Conservation (phyloP, 2,113 vertebrate genomes). For the Leptocoma aspasia region DNA sequence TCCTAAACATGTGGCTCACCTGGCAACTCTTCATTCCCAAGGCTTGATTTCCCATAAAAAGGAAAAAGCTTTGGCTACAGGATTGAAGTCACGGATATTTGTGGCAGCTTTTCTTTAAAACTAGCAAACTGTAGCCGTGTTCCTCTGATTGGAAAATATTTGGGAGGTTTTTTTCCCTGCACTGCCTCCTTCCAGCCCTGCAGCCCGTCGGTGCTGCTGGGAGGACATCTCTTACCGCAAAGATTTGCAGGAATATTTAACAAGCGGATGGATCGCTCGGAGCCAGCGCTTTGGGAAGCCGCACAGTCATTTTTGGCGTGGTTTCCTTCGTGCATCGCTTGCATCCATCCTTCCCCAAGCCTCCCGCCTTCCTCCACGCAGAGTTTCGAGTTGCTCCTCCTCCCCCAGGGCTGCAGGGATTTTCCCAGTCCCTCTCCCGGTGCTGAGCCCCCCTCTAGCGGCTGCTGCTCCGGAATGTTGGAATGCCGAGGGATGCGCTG, state of each 20-base stretch:
- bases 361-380: neutral
- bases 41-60: neutral
- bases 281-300: neutral
- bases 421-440: neutral
- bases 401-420: neutral
- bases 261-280: rapidly evolving
- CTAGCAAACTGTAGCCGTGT: neutral
- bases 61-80: neutral
- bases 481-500: neutral
- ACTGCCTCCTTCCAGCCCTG: neutral
- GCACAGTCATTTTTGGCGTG: rapidly evolving
- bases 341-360: neutral
- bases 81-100: rapidly evolving
- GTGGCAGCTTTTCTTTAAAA: neutral
- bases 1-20: neutral
- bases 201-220: neutral
- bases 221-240: neutral
- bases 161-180: rapidly evolving
- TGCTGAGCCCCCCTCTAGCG: constrained; percentile 10
- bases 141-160: neutral
- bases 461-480: neutral
- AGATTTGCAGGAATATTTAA: neutral
- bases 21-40: neutral
- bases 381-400: neutral
- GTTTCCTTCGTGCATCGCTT: neutral